phyloP scores from a whole-genome alignment of 2,797 vertebrate genomes.

The Pipistrellus nathusii region DNA sequence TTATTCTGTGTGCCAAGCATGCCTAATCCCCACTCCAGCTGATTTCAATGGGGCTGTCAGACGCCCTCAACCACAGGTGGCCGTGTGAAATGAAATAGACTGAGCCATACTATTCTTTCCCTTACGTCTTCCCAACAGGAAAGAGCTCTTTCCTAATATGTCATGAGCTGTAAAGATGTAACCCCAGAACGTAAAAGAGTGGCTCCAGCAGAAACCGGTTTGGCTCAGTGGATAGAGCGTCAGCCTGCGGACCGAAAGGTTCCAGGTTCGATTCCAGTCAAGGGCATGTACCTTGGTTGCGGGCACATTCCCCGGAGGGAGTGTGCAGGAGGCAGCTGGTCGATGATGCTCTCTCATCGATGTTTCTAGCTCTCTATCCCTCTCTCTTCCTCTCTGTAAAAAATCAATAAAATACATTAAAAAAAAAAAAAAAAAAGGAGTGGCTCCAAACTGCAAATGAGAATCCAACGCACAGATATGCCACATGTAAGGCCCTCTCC shows the following conservation, averaged over 20 bases:
- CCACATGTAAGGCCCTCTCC: not conserved
- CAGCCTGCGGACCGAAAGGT: no score
- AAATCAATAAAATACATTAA: no score
- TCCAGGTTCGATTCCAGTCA: no score
- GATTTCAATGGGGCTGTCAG: not conserved
- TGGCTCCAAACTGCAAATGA: not conserved
- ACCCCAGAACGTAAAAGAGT: not conserved
- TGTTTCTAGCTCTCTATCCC: no score
- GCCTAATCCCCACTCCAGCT: not conserved
- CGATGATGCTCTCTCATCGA: no score
- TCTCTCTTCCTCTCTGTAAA: no score
- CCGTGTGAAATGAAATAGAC: not conserved
- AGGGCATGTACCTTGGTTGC: no score
- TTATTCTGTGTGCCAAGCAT: not conserved
- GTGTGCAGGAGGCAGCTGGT: no score
- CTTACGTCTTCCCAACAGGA: slow-evolving; percentile 15
- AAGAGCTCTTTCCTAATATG: not conserved
- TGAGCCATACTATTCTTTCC: not conserved
- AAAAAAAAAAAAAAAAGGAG: not conserved
- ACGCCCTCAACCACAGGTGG: not conserved
- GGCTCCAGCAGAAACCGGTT: not conserved
- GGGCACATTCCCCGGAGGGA: no score
- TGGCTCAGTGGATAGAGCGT: no score
- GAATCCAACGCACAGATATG: not conserved
- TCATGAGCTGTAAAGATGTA: not conserved